phyloP scores from a whole-genome alignment of 2,113 vertebrate species.

The Chitala chitala region DNA sequence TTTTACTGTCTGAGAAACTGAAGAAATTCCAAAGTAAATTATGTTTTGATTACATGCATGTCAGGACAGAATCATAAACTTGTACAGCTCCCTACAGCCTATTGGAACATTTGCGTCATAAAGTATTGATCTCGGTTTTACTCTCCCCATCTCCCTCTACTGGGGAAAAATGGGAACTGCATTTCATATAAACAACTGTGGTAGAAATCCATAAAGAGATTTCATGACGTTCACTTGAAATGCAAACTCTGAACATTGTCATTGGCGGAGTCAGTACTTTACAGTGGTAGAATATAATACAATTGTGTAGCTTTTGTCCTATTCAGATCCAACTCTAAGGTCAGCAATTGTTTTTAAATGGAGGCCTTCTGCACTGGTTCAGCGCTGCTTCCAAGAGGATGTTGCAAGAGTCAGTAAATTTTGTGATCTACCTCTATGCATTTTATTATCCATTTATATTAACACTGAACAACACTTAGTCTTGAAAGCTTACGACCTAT shows the following conservation, averaged over 20 bases:
- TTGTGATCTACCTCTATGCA: no score
- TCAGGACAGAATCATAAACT: background rate
- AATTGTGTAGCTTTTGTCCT: background rate
- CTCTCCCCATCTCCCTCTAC: no score
- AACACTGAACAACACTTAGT: background rate
- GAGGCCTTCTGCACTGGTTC: background rate
- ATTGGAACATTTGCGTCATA: background rate
- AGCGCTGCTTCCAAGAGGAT: background rate
- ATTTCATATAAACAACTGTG: background rate
- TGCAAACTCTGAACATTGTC: no score
- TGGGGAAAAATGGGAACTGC: background rate
- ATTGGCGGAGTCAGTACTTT: background rate
- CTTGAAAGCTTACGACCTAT: no score
- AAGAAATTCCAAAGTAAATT: background rate
- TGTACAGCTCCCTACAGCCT: background rate
- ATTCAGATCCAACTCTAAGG: background rate
- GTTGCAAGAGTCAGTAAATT: background rate
- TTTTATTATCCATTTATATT: background rate
- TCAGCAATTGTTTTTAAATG: background rate
- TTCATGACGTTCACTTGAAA: background rate
- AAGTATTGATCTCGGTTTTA: background rate
- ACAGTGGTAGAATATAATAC: background rate
- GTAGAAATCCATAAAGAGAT: background rate
- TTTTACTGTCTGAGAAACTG: background rate
- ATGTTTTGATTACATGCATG: background rate